Conservation (phyloP, 2,888 invertebrate species). For the Anthoptus insignis region DNA sequence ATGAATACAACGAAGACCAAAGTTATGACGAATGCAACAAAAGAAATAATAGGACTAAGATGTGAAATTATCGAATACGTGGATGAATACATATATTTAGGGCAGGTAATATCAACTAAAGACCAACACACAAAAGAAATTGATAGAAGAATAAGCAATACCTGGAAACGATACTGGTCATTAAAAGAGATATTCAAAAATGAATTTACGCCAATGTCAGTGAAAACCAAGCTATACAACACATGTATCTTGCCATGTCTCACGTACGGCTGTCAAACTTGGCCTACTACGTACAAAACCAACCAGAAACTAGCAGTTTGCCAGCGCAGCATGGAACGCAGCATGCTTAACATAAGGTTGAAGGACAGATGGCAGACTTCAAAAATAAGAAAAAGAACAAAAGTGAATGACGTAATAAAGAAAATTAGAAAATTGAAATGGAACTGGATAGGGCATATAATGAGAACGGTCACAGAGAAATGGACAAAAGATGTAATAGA, state of each 20-base stretch:
- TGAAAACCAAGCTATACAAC: constrained; percentile 13
- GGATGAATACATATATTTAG: constrained; percentile 21
- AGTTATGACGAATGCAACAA: constrained; percentile 18
- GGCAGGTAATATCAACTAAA: constrained; percentile 13
- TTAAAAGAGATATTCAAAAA: constrained; percentile 1
- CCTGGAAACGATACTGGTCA: constrained; percentile 22
- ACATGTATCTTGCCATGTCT: constrained; percentile 19
- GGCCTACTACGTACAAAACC: constrained; percentile 14
- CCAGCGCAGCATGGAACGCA: constrained; percentile 15
- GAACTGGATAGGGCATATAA: constrained; percentile 26
- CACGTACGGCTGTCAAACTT: constrained; percentile 27
- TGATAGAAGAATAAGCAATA: constrained; percentile 18
- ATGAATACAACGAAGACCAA: constrained; percentile 28
- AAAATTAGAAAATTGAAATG: constrained; percentile 22
- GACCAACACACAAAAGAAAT: constrained; percentile 24
- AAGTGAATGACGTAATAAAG: constrained; percentile 7
- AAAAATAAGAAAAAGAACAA: constrained; percentile 15
- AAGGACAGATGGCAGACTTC: background rate
- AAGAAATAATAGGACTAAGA: background rate
- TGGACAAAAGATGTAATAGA: constrained; percentile 28
- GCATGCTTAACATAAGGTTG: constrained; percentile 17
- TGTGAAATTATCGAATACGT: constrained; percentile 14
- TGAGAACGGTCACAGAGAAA: constrained; percentile 16
- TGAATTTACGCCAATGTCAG: constrained; percentile 8
- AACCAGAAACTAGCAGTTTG: constrained; percentile 18